Base-by-base conservation (phyloP, 2,113 vertebrate genomes). In the Sinocyclocheilus rhinocerous region DNA sequence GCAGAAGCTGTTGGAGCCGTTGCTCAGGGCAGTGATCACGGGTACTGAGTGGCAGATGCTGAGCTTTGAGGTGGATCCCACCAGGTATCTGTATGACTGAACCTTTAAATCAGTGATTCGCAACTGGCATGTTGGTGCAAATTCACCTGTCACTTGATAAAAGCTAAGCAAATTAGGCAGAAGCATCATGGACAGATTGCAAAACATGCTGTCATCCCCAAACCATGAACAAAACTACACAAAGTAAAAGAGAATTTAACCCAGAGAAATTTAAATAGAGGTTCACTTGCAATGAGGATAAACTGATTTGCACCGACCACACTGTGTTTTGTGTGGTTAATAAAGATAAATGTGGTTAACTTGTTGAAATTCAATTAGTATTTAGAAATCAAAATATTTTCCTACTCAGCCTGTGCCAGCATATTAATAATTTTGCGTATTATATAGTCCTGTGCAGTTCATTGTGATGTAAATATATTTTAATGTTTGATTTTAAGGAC, bases 31-130 rank as follows among this genome's bases (percentile, higher is more conserved):
- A 15, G 96, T 98, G 80, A 97, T 99, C 92, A 97, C 96, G 0
- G 96, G 96, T 4, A 91, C 96, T 5, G 97, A 99, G 22, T 96
- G 96, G 95, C 96, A 96, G 26, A 96, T 96, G 55, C 95, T 98
- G 90, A 97, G 96, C 92, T 99, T 99, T 92, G 98, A 99, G 92
- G 98, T 99, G 89, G 97, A 99, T 92, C 96, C 98, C 81, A 98
- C 97, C 91, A 97, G 98, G 98, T 97, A 83, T 50, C 48, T 50
- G 48, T 50, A 12, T 3, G 3, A 50, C 3, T 13, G 3, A 50
- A 50, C 42, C 24, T 22, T 8, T 42, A 10, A 26, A 42, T 18
- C 22, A 33, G 50, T 70, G 5, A 9, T 11, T 70, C 18, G 4
- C 33, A 20, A 11, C 33, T 70, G 67, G 18, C 11, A 10, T 72